Conservation (phyloP, 2,888 invertebrate genomes). For the Muschampia plurimacula region DNA sequence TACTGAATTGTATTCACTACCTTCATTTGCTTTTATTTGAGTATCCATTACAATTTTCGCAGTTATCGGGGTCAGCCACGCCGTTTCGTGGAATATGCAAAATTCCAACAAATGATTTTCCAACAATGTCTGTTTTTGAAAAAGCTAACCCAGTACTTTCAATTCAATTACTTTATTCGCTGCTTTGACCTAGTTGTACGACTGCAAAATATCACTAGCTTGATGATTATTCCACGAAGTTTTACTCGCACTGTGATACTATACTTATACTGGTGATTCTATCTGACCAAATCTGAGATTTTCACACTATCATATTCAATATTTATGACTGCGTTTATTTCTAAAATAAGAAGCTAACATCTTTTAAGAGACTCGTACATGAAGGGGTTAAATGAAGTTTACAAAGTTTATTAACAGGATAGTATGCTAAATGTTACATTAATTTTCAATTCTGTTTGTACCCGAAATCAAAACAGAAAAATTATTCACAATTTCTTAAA, state of each 20-base stretch:
- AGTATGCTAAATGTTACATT: too few species aligned
- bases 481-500: too few species aligned
- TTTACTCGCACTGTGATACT: background rate
- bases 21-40: slow-evolving; percentile 8
- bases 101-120: slow-evolving; percentile 9
- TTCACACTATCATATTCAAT: too few species aligned
- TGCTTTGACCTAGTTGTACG: slow-evolving; percentile 1
- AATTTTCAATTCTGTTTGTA: too few species aligned
- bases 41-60: slow-evolving; percentile 6
- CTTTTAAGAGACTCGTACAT: too few species aligned
- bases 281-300: too few species aligned
- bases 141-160: background rate
- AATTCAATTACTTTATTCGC: slow-evolving; percentile 7
- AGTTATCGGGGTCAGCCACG: background rate
- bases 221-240: background rate
- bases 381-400: too few species aligned
- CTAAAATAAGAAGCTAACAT: too few species aligned
- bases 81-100: background rate
- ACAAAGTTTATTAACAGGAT: too few species aligned
- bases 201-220: background rate
- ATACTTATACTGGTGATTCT: too few species aligned
- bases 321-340: too few species aligned
- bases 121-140: background rate
- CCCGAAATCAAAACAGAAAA: too few species aligned
- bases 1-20: background rate